Evolutionary conservation across 2,113 vertebrate species (phyloP).

Genomic region (Sapajus apella): DNA sequence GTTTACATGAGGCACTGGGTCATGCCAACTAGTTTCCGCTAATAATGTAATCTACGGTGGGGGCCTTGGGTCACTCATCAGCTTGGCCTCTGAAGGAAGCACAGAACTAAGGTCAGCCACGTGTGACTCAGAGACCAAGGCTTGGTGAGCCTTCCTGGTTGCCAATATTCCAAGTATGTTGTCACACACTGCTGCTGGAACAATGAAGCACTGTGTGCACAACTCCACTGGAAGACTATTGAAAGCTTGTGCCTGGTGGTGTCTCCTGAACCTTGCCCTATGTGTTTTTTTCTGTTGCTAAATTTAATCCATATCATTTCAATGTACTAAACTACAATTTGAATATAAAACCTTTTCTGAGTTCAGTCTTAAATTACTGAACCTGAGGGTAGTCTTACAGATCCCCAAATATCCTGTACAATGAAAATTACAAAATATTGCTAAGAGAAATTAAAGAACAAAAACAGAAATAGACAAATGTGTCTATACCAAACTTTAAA

Average conservation of each 20-base stretch:
- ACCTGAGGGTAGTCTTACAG: background rate
- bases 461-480: background rate
- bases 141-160: background rate
- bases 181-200: background rate
- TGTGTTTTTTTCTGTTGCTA: background rate
- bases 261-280: background rate
- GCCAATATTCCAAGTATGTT: background rate
- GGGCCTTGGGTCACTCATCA: background rate
- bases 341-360: background rate
- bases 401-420: background rate
- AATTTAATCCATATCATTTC: background rate
- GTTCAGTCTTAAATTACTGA: background rate
- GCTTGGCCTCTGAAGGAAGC: background rate
- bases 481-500: background rate
- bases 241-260: background rate
- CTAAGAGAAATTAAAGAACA: conserved; percentile 45
- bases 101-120: background rate
- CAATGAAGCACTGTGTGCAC: background rate
- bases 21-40: background rate
- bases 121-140: background rate
- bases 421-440: background rate
- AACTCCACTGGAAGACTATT: background rate
- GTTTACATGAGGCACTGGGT: background rate
- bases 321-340: background rate
- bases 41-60: background rate